Percentiles rank a stretch among this genome's conserved stretches.
Conservation (phyloP, 2,888 invertebrate species). For the Paralinhomoeus sp. region DNA sequence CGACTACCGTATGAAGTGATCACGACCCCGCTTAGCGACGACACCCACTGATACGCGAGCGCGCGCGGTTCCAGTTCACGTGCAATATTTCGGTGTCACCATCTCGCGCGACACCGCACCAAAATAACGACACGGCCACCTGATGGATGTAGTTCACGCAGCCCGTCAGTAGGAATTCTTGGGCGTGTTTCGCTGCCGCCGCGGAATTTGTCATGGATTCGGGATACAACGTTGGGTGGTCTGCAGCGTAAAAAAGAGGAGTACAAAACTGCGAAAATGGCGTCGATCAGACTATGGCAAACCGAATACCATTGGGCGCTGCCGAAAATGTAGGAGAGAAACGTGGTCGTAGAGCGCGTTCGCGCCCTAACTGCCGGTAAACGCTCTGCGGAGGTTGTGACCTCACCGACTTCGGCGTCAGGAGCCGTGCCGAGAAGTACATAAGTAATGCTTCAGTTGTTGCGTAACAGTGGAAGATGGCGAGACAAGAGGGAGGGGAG, state of each 20-base stretch:
- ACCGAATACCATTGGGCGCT: conserved; percentile 82
- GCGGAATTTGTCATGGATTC: conserved; percentile 57
- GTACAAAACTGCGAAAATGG: background rate
- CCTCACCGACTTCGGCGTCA: no score
- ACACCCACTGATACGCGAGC: no score
- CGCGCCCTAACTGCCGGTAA: conserved; percentile 94
- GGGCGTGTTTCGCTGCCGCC: conserved; percentile 39
- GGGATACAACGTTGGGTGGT: conserved; percentile 59
- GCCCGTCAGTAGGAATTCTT: conserved; percentile 71
- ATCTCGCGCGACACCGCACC: no score
- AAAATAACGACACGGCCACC: no score
- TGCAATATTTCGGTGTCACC: no score
- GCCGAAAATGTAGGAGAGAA: conserved; percentile 95
- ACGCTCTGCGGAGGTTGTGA: conserved; percentile 84
- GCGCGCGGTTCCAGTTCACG: no score
- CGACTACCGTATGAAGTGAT: no score
- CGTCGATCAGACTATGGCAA: background rate
- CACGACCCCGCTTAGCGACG: no score
- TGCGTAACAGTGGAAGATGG: no score
- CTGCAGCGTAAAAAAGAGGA: conserved; percentile 27
- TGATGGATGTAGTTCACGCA: conserved; percentile 77
- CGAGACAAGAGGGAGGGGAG: no score
- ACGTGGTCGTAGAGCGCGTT: conserved; percentile 98
- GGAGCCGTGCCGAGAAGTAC: no score
- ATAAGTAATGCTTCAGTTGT: no score